Evolutionary conservation across 1,140 invertebrate species (phyloP), one percentile per base, ranked within the genome.

Genomic region (Copidosoma floridanum): DNA sequence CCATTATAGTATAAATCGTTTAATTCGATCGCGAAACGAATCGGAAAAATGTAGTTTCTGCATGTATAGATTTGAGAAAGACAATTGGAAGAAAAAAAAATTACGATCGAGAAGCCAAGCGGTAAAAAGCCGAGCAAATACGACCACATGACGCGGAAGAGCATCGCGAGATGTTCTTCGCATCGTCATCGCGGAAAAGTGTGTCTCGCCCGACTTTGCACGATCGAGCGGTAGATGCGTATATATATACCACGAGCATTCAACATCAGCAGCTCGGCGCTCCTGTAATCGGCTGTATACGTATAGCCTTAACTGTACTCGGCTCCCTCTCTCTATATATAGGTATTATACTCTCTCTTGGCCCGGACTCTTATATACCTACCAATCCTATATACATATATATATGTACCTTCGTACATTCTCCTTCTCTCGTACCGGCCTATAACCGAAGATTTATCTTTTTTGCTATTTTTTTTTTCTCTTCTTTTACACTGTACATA

Each of bases 281-380:
- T 14, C 23, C 44, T 32, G 6, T 32, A 32, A 8, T 8, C 12
- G 14, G 23, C 44, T 24, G 8, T 18, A 12, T 69, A 52, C 57
- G 61, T 63, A 21, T 54, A 68, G 59, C 54, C 61, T 61, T 72
- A 72, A 72, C 71, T 71, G 71, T 72, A 72, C 64, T 61, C 57
- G 20, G 29, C 60, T 61, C 63, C 68, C 61, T 63, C 67, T n/a
- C 0, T 57, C 29, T 24, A 7, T n/a, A 10, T 43, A 43, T 43
- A 43, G 3, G 3, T 38, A 38, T 38, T 11, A 5, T n/a, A 24
- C 11, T 24, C 20, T n/a, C n/a, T 10, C 2, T 43, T 8, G 8
- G 14, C 2, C 12, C 44, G 14, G 6, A 20, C 24, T 58, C 56
- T 35, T 21, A 32, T 27, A 47, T 44, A 20, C 54, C 2, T 23